Conservation (phyloP, 2,888 invertebrate species). For the Hoplodrina ambigua region DNA sequence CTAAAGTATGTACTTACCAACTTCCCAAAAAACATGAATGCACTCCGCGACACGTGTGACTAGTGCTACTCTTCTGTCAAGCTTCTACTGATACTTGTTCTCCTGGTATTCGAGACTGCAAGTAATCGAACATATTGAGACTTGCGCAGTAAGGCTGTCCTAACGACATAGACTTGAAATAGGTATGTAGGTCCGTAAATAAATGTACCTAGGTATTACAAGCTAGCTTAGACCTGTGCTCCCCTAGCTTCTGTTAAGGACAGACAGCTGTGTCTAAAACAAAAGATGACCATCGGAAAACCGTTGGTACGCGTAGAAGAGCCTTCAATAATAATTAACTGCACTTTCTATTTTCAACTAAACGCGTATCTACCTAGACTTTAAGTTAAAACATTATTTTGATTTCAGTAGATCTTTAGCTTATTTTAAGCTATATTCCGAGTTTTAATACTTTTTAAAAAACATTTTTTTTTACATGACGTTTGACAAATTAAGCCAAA, state of each 20-base stretch:
- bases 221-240: not conserved
- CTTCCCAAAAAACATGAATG: not conserved
- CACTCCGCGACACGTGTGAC: constrained; percentile 5
- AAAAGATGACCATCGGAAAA: no score
- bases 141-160: constrained; percentile 43
- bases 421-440: no score
- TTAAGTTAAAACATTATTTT: no score
- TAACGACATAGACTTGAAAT: constrained; percentile 16
- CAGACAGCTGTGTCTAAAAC: not conserved
- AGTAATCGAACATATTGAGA: constrained; percentile 51
- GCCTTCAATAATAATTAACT: no score
- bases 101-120: constrained; percentile 45
- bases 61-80: constrained; percentile 4
- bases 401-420: no score
- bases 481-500: no score
- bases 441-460: no score
- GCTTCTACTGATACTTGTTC: constrained; percentile 30
- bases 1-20: not conserved
- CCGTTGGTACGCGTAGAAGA: no score
- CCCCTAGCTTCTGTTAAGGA: no score
- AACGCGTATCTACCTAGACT: no score
- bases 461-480: no score
- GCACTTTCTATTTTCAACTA: no score
- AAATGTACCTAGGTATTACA: constrained; percentile 8
- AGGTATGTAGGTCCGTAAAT: constrained; percentile 22